phyloP scores from a whole-genome alignment of 2,113 vertebrate genomes.

The Vicugna pacos region DNA sequence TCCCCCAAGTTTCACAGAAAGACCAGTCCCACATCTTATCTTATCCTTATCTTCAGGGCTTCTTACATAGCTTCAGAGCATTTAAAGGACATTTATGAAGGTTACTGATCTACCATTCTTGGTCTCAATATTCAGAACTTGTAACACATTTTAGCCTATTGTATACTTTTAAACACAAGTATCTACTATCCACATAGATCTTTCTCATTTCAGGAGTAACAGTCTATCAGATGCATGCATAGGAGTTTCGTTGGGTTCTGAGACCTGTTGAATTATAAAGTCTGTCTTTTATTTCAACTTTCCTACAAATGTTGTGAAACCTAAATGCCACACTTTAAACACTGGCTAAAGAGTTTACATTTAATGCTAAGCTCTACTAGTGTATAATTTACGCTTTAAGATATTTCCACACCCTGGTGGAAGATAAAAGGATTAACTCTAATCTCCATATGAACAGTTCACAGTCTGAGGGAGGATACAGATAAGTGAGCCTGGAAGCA shows the following conservation, averaged over 20 bases:
- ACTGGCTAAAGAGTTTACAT: neutral
- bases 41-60: neutral
- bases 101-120: neutral
- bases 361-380: neutral
- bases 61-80: neutral
- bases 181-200: neutral
- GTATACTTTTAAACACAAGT: neutral
- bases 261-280: neutral
- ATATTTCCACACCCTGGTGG: neutral
- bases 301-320: neutral
- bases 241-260: neutral
- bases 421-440: constrained; percentile 61
- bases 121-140: neutral
- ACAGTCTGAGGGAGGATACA: neutral
- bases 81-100: neutral
- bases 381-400: constrained; percentile 45
- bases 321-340: neutral
- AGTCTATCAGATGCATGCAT: neutral
- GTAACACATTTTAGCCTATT: neutral
- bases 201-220: neutral
- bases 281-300: neutral
- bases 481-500: neutral
- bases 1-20: neutral
- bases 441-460: neutral
- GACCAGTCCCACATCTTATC: neutral